Evolutionary conservation across 1,140 invertebrate genomes (phyloP).

Genomic region (Ptiloglossa arizonensis): DNA sequence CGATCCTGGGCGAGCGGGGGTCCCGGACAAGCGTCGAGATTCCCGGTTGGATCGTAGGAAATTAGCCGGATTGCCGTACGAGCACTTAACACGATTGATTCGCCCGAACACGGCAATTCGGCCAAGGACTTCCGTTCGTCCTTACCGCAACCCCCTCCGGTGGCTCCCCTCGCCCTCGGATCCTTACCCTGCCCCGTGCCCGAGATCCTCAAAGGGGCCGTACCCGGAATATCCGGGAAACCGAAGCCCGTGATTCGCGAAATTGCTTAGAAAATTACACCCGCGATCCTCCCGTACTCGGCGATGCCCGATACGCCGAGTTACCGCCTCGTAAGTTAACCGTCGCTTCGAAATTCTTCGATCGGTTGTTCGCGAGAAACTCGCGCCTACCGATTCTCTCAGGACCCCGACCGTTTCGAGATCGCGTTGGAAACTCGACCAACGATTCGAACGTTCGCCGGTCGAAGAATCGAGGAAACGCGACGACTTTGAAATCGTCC

Average conservation of each 20-base stretch:
- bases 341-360: no score
- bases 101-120: slow-evolving; percentile 53
- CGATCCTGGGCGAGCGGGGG: no score
- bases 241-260: slow-evolving; percentile 4
- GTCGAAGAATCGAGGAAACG: no score
- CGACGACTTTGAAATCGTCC: no score
- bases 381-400: no score
- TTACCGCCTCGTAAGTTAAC: no score
- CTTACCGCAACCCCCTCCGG: slow-evolving; percentile 14
- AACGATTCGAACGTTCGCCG: no score
- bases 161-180: neutral
- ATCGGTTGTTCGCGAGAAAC: no score
- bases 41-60: slow-evolving; percentile 54
- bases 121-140: slow-evolving; percentile 30
- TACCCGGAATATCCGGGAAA: neutral
- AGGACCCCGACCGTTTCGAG: no score
- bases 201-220: slow-evolving; percentile 3
- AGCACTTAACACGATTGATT: slow-evolving; percentile 67
- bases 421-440: no score
- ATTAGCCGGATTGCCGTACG: slow-evolving; percentile 61
- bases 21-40: slow-evolving; percentile 27
- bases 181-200: no score
- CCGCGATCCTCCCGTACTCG: neutral
- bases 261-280: slow-evolving; percentile 30
- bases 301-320: no score